Conservation (phyloP, 1,140 invertebrate genomes). For the Drosophila teissieri region DNA sequence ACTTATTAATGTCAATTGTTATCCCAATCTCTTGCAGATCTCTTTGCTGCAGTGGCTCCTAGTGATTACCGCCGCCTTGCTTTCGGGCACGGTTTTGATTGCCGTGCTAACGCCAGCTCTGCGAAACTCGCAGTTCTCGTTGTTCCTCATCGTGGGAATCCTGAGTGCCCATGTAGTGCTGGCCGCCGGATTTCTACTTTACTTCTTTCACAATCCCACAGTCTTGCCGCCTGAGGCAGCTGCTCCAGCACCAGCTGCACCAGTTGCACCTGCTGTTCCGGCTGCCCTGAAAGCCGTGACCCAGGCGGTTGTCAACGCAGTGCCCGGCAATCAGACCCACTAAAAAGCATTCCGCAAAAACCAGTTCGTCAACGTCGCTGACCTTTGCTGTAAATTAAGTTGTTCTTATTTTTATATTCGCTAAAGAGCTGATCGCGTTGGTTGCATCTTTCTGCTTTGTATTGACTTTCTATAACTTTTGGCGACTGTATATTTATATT, state of each 20-base stretch:
- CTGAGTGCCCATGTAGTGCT: conserved; percentile 91
- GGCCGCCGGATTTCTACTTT: conserved; percentile 94
- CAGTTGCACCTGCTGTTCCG: background rate
- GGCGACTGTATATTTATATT: conserved; percentile 47
- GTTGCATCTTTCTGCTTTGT: conserved; percentile 3
- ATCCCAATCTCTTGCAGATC: conserved; percentile 85
- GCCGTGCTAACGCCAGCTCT: conserved; percentile 92
- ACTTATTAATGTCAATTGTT: background rate
- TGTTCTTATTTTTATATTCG: conserved; percentile 20
- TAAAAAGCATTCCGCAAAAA: conserved; percentile 37
- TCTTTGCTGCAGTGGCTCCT: conserved; percentile 94
- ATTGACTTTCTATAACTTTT: conserved; percentile 18
- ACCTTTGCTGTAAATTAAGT: conserved; percentile 44
- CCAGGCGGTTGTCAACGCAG: conserved; percentile 9
- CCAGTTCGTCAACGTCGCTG: background rate
- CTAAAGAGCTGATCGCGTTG: background rate
- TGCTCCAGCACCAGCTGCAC: background rate
- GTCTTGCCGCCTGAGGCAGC: background rate
- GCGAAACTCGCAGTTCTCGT: conserved; percentile 88
- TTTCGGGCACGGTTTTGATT: conserved; percentile 94
- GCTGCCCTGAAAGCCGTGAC: conserved; percentile 31
- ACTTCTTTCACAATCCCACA: conserved; percentile 86
- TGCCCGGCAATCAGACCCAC: conserved; percentile 46
- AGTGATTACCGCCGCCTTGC: conserved; percentile 90
- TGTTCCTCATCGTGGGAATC: conserved; percentile 89